These are phyloP conservation scores for Nasua narica DNA, from an alignment of 2,797 vertebrate species.

Conservation along the genomic window DNA sequence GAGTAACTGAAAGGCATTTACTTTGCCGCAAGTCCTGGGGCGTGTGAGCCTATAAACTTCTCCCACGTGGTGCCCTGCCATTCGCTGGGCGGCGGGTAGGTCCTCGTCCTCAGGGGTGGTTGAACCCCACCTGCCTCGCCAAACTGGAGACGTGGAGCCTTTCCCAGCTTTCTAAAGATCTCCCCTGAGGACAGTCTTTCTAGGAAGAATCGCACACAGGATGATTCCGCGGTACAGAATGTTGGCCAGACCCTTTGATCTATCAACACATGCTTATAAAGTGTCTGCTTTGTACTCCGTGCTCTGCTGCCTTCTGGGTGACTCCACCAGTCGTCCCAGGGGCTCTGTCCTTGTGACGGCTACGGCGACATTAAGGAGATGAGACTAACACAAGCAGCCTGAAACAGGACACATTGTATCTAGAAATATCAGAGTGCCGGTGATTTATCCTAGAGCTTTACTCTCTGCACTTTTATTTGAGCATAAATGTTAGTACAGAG, in stretches of 20 bases:
- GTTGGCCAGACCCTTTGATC: not conserved
- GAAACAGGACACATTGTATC: not conserved
- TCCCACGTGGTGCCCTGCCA: not conserved
- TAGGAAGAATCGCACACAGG: not conserved
- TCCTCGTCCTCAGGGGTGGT: not conserved
- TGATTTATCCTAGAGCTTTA: not conserved
- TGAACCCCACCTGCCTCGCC: not conserved
- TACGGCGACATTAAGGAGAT: not conserved
- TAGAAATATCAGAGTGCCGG: not conserved
- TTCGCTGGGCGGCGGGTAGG: not conserved
- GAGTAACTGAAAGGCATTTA: conserved; percentile 19
- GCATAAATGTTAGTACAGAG: conserved; percentile 10
- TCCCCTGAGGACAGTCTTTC: not conserved
- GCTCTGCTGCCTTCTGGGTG: not conserved
- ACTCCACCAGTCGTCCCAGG: not conserved
- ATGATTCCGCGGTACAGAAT: not conserved
- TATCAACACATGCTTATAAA: not conserved
- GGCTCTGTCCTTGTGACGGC: not conserved
- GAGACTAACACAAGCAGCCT: not conserved
- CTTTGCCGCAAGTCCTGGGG: not conserved
- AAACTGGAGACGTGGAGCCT: not conserved
- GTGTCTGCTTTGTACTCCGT: not conserved
- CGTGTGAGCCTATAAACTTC: not conserved
- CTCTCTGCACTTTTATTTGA: not conserved
- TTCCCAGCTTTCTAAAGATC: not conserved